Evolutionary conservation across 2,797 vertebrate genomes (phyloP).

Genomic region (Neoniphon sammara): DNA sequence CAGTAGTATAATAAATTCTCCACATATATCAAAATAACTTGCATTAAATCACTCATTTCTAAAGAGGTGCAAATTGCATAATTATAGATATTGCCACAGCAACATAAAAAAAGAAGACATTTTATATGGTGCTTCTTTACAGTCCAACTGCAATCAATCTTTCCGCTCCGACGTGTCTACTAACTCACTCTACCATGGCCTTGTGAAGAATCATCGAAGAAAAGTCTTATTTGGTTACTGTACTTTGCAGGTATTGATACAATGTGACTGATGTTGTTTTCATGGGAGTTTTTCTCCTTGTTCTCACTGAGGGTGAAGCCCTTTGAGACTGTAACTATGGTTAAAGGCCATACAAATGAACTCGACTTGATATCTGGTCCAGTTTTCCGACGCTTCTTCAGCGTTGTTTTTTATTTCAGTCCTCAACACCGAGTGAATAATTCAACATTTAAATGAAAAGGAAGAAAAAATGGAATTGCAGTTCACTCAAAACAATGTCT

Average conservation of each 20-base stretch:
- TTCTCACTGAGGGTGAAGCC: no score
- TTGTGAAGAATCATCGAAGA: background rate
- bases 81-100: constrained; percentile 40
- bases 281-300: no score
- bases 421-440: constrained; percentile 1
- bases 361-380: background rate
- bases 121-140: constrained; percentile 21
- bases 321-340: no score
- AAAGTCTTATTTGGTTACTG: constrained; percentile 5
- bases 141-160: constrained; percentile 9
- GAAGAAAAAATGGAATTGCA: background rate
- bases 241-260: background rate
- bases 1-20: constrained; percentile 26
- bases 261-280: no score
- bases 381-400: background rate
- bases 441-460: constrained; percentile 37
- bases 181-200: background rate
- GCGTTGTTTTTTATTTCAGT: background rate
- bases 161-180: constrained; percentile 8
- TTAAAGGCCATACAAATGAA: no score
- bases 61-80: constrained; percentile 64
- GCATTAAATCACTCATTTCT: constrained; percentile 40
- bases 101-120: constrained; percentile 3
- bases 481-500: background rate
- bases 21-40: constrained; percentile 30